These are phyloP conservation scores for Poecilia latipinna DNA, from an alignment of 2,113 vertebrate species.

Conservation along the genomic window DNA sequence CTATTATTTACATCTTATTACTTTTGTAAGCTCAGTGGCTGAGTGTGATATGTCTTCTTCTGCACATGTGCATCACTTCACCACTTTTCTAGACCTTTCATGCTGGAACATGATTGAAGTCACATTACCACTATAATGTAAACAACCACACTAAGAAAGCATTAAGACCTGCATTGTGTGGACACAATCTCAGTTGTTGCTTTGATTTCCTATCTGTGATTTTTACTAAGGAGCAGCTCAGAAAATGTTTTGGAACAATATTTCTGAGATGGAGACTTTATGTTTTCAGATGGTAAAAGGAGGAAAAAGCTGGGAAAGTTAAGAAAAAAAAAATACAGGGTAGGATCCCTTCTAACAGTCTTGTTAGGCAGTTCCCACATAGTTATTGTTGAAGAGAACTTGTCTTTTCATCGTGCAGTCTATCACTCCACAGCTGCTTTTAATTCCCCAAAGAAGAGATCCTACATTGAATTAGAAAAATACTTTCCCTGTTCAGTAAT, in stretches of 20 bases:
- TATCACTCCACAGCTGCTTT: conserved; percentile 60
- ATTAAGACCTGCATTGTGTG: no score
- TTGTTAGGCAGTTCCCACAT: conserved; percentile 35
- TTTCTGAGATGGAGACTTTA: neutral
- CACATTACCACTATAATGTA: no score
- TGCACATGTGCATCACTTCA: neutral
- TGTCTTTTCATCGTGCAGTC: conserved; percentile 47
- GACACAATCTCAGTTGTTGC: neutral
- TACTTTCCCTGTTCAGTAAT: conserved; percentile 58
- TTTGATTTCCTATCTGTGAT: neutral
- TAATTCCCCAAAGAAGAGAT: conserved; percentile 59
- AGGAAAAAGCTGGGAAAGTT: neutral
- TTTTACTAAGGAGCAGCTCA: neutral
- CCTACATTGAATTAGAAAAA: conserved; percentile 51
- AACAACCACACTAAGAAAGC: no score
- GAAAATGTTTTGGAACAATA: neutral
- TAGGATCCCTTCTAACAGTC: conserved; percentile 11
- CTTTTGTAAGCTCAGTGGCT: neutral
- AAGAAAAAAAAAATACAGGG: neutral
- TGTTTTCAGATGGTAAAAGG: conserved; percentile 3
- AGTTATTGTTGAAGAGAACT: conserved; percentile 58
- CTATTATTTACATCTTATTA: no score
- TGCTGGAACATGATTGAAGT: neutral
- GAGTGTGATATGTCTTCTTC: neutral
- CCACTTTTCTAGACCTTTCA: neutral